Evolutionary conservation across 2,113 vertebrate species (phyloP), one percentile per base, ranked within the genome.

Genomic region (Notarius lentiginosus): DNA sequence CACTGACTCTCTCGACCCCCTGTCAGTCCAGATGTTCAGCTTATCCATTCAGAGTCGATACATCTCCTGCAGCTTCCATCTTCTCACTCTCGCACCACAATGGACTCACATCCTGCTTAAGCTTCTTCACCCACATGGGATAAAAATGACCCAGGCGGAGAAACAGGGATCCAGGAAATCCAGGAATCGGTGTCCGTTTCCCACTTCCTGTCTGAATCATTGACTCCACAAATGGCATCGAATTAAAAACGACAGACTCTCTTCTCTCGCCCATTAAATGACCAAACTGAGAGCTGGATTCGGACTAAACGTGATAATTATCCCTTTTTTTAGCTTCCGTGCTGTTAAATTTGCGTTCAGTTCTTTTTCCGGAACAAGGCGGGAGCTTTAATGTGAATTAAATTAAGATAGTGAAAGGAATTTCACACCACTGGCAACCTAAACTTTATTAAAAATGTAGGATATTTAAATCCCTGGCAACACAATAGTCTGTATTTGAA

Each of bases 31-130:
- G 93, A 95, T 96, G 94, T 95, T 95, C 94, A 94, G 92, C 88
- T 92, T 6, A 87, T 92, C 92, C 86, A 93, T 94, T 95, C 92
- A 95, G 91, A 91, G 93, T 92, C 88, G 89, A 90, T 89, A 92
- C 91, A 91, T 91, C 93, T 93, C 93, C 94, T 93, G 92, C 92
- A 79, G 92, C 89, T 91, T 88, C 84, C 79, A 94, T 94, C 93
- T 95, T 93, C 92, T 93, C 89, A 94, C 95, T 96, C 95, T 96
- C 51, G 47, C 61, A 80, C 88, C 90, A 95, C 94, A 95, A 95
- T 94, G 76, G 93, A 89, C 88, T 91, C 90, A 88, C 92, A 94
- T 94, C 94, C 93, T 89, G 89, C 79, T 51, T 51, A 7, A 27
- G 68, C 2, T 70, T 86, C 27, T 70, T 86, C 27, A 86, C 88